Evolutionary conservation across 2,888 invertebrate genomes (phyloP).

Genomic region (Laspeyria flexula): DNA sequence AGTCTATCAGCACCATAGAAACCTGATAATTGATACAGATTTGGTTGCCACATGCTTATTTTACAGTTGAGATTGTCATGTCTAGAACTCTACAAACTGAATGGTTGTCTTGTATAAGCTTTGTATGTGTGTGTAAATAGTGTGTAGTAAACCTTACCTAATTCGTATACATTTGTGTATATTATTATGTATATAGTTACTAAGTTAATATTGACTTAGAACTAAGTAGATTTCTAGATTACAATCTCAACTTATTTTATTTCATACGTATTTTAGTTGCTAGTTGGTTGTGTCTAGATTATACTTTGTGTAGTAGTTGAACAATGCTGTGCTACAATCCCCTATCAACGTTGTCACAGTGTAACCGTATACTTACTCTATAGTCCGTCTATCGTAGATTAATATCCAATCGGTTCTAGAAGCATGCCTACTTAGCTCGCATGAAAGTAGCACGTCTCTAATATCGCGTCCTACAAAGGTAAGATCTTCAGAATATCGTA

Average conservation of each 20-base stretch:
- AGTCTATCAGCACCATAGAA: too few relatives aligned
- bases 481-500: conserved; percentile 20
- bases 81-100: too few relatives aligned
- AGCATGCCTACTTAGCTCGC: conserved; percentile 54
- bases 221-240: too few relatives aligned
- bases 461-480: conserved; percentile 30
- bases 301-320: conserved; percentile 40
- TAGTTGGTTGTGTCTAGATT: conserved; percentile 24
- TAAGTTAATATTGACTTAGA: too few relatives aligned
- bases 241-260: not conserved
- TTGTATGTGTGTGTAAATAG: too few relatives aligned
- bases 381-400: conserved; percentile 51
- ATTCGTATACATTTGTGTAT: too few relatives aligned
- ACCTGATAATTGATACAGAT: too few relatives aligned
- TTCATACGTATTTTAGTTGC: conserved; percentile 3
- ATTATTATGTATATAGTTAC: too few relatives aligned
- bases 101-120: too few relatives aligned
- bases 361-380: conserved; percentile 27
- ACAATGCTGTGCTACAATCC: conserved; percentile 79
- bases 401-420: conserved; percentile 45
- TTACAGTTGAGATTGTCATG: too few relatives aligned
- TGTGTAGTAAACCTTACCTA: too few relatives aligned
- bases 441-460: conserved; percentile 50
- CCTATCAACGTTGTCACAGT: conserved; percentile 42
- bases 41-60: too few relatives aligned